A percentile compares a stretch with the other conserved stretches of the same genome.
Conservation (phyloP, 2,797 vertebrate species). For the Eurystomus glaucurus region DNA sequence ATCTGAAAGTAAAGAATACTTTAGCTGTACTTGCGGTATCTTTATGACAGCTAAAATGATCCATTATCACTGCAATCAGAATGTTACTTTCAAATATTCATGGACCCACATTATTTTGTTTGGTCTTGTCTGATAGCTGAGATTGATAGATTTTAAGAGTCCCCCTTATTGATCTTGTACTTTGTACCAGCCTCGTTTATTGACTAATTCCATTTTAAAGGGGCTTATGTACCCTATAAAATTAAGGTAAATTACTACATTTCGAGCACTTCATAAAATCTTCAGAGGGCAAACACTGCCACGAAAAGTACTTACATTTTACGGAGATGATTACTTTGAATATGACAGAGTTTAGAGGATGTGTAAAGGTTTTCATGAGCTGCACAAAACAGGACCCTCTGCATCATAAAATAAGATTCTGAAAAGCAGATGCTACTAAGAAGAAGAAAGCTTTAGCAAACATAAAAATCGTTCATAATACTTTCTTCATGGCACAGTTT, state of each 20-base stretch:
- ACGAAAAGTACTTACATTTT: not conserved
- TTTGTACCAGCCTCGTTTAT: constrained; percentile 34
- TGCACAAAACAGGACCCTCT: not conserved
- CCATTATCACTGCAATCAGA: not conserved
- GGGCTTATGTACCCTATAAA: not conserved
- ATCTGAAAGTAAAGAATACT: not conserved
- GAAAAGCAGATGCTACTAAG: not conserved
- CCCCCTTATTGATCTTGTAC: not conserved
- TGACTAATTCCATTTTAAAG: constrained; percentile 32
- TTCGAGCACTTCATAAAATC: constrained; percentile 54
- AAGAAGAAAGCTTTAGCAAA: not conserved
- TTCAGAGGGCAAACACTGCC: constrained; percentile 18
- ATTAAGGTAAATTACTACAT: constrained; percentile 45
- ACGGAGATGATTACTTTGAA: constrained; percentile 16
- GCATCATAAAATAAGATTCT: not conserved
- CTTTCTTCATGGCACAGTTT: not conserved
- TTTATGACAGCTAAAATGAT: not conserved
- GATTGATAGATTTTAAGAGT: constrained; percentile 15
- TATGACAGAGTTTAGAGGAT: not conserved
- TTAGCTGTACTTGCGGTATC: not conserved
- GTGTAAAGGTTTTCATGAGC: constrained; percentile 26
- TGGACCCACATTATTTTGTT: not conserved
- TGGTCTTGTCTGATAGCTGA: not conserved
- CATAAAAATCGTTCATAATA: not conserved
- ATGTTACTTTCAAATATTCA: not conserved